Conservation (phyloP, 2,888 invertebrate species). For the Phoenoteleia sp. region DNA sequence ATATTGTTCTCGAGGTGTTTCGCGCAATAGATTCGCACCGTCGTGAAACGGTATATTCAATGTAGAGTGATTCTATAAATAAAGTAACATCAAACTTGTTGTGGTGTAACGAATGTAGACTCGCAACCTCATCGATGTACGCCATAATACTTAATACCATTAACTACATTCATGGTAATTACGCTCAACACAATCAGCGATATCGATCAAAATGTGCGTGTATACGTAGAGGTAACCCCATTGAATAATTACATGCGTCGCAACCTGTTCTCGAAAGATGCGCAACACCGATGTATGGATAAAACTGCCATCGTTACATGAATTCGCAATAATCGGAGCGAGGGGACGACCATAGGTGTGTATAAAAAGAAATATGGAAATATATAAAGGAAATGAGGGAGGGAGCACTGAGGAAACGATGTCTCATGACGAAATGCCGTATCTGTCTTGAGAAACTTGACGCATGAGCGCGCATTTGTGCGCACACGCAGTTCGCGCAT, state of each 20-base stretch:
- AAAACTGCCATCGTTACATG: constrained; percentile 79
- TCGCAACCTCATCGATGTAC: constrained; percentile 73
- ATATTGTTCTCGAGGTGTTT: constrained; percentile 64
- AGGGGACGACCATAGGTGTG: constrained; percentile 59
- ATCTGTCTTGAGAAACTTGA: constrained; percentile 82
- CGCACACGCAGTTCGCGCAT: constrained; percentile 79
- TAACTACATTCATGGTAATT: constrained; percentile 83
- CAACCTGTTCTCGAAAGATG: constrained; percentile 80
- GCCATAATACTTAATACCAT: constrained; percentile 79
- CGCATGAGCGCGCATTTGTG: constrained; percentile 83
- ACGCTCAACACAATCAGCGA: constrained; percentile 82
- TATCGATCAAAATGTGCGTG: constrained; percentile 82
- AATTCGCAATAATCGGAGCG: constrained; percentile 72
- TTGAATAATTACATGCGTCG: constrained; percentile 84
- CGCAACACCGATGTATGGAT: constrained; percentile 79
- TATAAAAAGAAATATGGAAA: constrained; percentile 67
- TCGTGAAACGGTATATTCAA: constrained; percentile 48
- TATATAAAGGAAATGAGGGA: constrained; percentile 57
- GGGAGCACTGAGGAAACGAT: constrained; percentile 71
- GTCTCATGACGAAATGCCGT: constrained; percentile 66
- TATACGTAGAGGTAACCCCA: constrained; percentile 77
- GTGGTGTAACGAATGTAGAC: constrained; percentile 60
- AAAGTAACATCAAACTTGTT: constrained; percentile 69
- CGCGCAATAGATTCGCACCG: constrained; percentile 66
- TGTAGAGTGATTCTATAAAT: constrained; percentile 64